Percentiles rank a stretch among this genome's conserved stretches.
These are phyloP conservation scores for Drosophila colorata DNA, from an alignment of 2,888 invertebrate species.

Conservation along the genomic window DNA sequence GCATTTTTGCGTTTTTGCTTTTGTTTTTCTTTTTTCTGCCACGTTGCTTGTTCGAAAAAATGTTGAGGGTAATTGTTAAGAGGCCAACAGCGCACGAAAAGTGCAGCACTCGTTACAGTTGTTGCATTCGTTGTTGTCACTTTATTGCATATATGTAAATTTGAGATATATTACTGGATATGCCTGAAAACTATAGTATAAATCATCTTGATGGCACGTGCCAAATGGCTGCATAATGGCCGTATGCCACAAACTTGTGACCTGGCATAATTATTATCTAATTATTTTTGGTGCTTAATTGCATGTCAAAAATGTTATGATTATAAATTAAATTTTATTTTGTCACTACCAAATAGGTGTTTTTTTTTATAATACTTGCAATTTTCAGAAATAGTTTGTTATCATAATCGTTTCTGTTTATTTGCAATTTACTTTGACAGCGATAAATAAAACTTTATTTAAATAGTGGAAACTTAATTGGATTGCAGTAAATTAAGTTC, in stretches of 20 bases:
- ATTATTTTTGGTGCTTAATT: conserved; percentile 59
- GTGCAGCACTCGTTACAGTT: conserved; percentile 16
- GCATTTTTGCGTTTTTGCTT: conserved; percentile 22
- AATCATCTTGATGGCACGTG: conserved; percentile 28
- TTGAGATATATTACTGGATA: conserved; percentile 21
- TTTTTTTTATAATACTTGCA: not conserved
- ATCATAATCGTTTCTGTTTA: conserved; percentile 1
- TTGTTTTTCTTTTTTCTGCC: conserved; percentile 10
- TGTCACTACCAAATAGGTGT: conserved; percentile 10
- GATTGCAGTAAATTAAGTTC: conserved; percentile 18
- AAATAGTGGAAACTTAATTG: conserved; percentile 29
- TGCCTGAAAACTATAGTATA: conserved; percentile 13
- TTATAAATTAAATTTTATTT: conserved; percentile 28
- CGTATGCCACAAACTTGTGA: conserved; percentile 17
- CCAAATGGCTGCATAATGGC: conserved; percentile 25
- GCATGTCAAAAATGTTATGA: conserved; percentile 34
- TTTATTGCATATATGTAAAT: conserved; percentile 40
- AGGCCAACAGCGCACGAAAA: conserved; percentile 33
- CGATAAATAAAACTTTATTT: conserved; percentile 19
- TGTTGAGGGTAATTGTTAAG: conserved; percentile 49
- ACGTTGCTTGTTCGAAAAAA: conserved; percentile 34
- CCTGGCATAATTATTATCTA: conserved; percentile 57
- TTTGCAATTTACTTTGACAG: conserved; percentile 27
- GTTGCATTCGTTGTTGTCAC: conserved; percentile 2
- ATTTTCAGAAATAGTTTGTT: conserved; percentile 5